Evolutionary conservation across 2,888 invertebrate species (phyloP).

Genomic region (Camponotus fellah): DNA sequence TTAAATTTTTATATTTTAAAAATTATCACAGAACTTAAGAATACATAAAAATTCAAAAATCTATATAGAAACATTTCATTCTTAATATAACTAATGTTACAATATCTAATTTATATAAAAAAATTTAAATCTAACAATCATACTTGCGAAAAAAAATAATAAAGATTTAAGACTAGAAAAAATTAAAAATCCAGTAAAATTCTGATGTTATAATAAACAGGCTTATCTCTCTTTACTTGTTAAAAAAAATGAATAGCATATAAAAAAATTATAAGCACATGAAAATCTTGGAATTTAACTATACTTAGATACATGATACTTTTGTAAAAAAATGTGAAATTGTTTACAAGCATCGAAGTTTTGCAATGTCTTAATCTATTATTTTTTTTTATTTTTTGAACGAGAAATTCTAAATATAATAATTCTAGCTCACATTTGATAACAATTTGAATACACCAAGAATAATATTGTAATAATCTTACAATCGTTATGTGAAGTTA

Average conservation of each 20-base stretch:
- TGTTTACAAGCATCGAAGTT: not conserved
- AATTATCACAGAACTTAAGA: not conserved
- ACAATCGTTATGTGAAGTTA: not conserved
- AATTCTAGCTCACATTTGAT: not conserved
- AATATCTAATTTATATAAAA: not conserved
- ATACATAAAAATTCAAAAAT: not conserved
- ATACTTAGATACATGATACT: conserved; percentile 21
- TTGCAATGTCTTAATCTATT: not conserved
- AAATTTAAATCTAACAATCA: not conserved
- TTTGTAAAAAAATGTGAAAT: conserved; percentile 3
- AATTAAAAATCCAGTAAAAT: not conserved
- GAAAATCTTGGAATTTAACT: conserved; percentile 11
- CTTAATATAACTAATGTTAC: not conserved
- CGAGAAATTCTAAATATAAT: not conserved
- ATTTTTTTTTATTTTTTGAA: not conserved
- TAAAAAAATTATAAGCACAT: conserved; percentile 27
- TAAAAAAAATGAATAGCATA: conserved; percentile 1
- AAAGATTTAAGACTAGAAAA: not conserved
- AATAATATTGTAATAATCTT: not conserved
- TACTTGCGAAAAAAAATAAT: not conserved
- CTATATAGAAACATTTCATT: not conserved
- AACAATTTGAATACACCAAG: not conserved
- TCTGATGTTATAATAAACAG: not conserved
- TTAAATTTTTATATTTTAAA: not conserved
- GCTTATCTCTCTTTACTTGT: not conserved